Percentiles rank a stretch among this genome's conserved stretches.
phyloP scores from a whole-genome alignment of 2,888 invertebrate species.

The Pomacea canaliculata region DNA sequence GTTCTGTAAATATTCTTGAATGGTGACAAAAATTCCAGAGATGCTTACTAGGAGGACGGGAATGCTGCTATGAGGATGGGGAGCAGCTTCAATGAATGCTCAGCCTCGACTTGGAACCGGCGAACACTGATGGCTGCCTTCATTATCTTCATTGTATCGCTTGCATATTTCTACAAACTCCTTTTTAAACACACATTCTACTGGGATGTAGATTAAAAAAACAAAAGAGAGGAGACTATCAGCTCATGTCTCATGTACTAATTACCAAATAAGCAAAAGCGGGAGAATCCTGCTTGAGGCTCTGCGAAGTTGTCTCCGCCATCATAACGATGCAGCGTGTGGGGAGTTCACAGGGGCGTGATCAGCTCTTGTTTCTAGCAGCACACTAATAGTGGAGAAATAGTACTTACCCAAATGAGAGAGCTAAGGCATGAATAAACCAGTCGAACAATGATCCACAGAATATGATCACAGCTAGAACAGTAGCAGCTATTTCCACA shows the following conservation, averaged over 20 bases:
- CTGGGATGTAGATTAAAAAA: no score
- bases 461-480: constrained; percentile 41
- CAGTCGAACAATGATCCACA: constrained; percentile 55
- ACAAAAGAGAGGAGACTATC: no score
- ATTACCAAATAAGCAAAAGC: no score
- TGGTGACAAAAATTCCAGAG: no score
- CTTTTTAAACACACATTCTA: no score
- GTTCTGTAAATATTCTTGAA: no score
- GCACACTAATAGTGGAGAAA: not conserved
- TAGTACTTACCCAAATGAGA: constrained; percentile 57
- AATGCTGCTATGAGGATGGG: no score
- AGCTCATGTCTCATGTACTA: no score
- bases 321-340: not conserved
- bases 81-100: no score
- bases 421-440: constrained; percentile 53
- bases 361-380: not conserved
- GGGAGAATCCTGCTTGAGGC: not conserved
- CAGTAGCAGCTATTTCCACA: constrained; percentile 45
- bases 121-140: no score
- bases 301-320: constrained; percentile 4
- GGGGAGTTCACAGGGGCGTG: not conserved
- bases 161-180: not conserved
- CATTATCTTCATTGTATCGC: not conserved
- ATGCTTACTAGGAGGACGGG: no score
- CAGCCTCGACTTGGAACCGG: no score